These are phyloP conservation scores for Xestobium rufovillosum DNA, from an alignment of 2,888 invertebrate genomes.

Conservation along the genomic window DNA sequence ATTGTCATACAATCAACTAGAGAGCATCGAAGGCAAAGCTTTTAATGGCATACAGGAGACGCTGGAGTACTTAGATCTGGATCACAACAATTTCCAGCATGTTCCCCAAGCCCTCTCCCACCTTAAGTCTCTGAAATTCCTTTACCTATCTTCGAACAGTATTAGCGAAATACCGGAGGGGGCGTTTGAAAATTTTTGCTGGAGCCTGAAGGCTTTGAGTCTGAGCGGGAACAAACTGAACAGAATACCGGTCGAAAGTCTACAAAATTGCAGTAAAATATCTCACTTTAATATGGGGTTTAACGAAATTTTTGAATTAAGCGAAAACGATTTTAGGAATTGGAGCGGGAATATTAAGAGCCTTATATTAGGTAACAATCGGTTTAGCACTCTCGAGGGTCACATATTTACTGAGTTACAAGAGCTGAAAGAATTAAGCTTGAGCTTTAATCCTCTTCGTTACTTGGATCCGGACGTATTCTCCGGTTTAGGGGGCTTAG, in stretches of 20 bases:
- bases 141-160: conserved; percentile 77
- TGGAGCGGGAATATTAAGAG: conserved; percentile 78
- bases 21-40: conserved; percentile 60
- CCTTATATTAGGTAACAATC: conserved; percentile 75
- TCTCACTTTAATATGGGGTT: conserved; percentile 86
- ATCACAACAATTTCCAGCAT: conserved; percentile 65
- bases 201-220: conserved; percentile 67
- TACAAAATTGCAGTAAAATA: conserved; percentile 65
- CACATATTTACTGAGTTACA: conserved; percentile 66
- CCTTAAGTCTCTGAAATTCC: conserved; percentile 64
- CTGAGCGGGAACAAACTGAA: conserved; percentile 74
- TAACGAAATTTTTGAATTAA: conserved; percentile 73
- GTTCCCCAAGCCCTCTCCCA: conserved; percentile 65
- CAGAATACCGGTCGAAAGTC: conserved; percentile 59
- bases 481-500: conserved; percentile 65
- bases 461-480: conserved; percentile 77
- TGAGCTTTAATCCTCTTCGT: conserved; percentile 85
- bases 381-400: conserved; percentile 64
- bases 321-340: conserved; percentile 65
- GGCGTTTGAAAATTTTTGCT: conserved; percentile 51
- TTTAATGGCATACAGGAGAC: conserved; percentile 66
- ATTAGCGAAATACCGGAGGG: conserved; percentile 56
- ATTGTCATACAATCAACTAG: conserved; percentile 69
- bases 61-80: conserved; percentile 75
- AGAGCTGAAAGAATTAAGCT: conserved; percentile 76